Evolutionary conservation across 2,888 invertebrate genomes (phyloP), one percentile per base, ranked within the genome.

Genomic region (Anthrax anthrax): DNA sequence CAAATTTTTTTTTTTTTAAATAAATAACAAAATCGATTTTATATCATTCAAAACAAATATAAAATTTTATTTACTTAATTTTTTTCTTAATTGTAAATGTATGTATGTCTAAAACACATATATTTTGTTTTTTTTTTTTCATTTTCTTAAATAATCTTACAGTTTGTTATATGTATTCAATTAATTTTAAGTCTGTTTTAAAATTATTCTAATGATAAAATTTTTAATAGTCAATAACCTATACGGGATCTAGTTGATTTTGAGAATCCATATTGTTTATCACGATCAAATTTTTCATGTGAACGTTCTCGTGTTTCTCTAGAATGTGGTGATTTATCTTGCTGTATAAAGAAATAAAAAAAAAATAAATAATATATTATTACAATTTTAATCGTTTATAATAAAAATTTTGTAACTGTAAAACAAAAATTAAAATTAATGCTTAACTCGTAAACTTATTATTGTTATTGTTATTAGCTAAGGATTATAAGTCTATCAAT

Each of bases 231-330:
- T 55, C 51, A 62, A 54, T 62, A 61, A 43, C 57, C 58, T 53
- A 60, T 60, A 51, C 61, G 55, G 42, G 64, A 64, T 48, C 66
- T 63, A 23, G 64, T 56, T 17, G 67, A 62, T 55, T 67, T 67
- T 39, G 62, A 55, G 72, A 83, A 82, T 80, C 82, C 82, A 80
- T 87, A 87, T 79, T 85, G 84, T 76, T 87, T 86, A 55, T 67
- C 67, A 34, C 67, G 55, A 49, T 87, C 86, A 63, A 77, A 74
- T 53, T 79, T 73, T 54, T 87, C 87, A 56, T 86, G 82, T 39
- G 85, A 84, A 55, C 85, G 76, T 61, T 81, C 81, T 55, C 82
- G 71, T 55, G 54, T 52, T 47, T 77, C 77, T 60, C 77, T 71
- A 42, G 70, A 60, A 60, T 84, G 84, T 8, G 86, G 85, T 40